phyloP scores from a whole-genome alignment of 2,888 invertebrate genomes.

The Tuberolachnus salignus region DNA sequence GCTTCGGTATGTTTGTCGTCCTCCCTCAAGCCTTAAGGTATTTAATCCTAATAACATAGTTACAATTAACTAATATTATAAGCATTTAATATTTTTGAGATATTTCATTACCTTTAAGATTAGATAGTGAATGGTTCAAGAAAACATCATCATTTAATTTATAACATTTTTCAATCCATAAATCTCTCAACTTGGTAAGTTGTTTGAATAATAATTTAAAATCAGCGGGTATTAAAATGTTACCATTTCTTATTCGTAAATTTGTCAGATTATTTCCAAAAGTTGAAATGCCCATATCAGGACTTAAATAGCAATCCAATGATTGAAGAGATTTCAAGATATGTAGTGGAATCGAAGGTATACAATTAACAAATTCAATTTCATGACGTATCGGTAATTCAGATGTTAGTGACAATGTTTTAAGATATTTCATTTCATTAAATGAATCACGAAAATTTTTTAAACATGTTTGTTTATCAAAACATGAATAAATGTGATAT shows the following conservation, averaged over 20 bases:
- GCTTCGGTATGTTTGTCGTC: no score
- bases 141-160: conserved; percentile 1
- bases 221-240: not conserved
- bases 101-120: not conserved
- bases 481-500: no score
- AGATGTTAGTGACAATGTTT: not conserved
- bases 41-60: not conserved
- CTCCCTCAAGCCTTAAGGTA: not conserved
- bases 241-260: conserved; percentile 4
- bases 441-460: not conserved
- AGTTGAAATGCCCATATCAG: not conserved
- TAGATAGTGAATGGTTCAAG: not conserved
- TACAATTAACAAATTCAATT: no score
- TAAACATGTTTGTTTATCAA: no score
- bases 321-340: not conserved
- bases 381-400: not conserved
- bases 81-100: not conserved
- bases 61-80: not conserved
- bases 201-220: not conserved
- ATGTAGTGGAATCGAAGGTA: not conserved
- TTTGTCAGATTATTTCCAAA: not conserved
- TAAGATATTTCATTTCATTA: not conserved
- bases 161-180: not conserved
- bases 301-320: not conserved
- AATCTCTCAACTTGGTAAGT: not conserved